A percentile compares a stretch with the other conserved stretches of the same genome.
Conservation (phyloP, 1,140 invertebrate genomes). For the Papilio polyxenes region DNA sequence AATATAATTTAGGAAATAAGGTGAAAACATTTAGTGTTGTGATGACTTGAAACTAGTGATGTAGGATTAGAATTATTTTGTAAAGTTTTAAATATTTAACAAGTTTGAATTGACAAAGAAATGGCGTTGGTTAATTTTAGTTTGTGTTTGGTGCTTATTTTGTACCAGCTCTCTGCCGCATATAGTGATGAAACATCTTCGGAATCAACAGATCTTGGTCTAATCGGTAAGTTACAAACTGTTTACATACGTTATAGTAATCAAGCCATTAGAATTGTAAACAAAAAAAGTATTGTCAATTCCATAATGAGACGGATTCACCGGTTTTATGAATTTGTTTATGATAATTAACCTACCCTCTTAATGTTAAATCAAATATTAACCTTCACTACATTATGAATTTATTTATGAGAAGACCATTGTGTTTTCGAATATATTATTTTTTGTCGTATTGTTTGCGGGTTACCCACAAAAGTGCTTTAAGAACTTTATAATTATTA, state of each 20-base stretch:
- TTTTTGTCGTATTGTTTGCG: background rate
- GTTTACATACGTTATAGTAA: slow-evolving; percentile 12
- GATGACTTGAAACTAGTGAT: slow-evolving; percentile 53
- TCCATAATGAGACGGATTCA: background rate
- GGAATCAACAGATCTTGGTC: slow-evolving; percentile 66
- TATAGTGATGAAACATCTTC: slow-evolving; percentile 67
- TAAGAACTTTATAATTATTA: background rate
- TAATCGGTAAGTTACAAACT: slow-evolving; percentile 58
- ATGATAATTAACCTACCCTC: slow-evolving; percentile 31
- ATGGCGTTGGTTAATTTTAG: slow-evolving; percentile 75
- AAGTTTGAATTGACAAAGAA: slow-evolving; percentile 65
- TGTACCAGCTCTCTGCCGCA: slow-evolving; percentile 68
- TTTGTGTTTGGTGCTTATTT: slow-evolving; percentile 69
- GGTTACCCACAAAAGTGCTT: background rate
- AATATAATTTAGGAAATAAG: slow-evolving; percentile 30
- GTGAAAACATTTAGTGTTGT: slow-evolving; percentile 48
- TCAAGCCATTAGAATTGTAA: slow-evolving; percentile 14
- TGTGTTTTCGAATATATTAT: background rate
- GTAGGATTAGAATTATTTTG: slow-evolving; percentile 54
- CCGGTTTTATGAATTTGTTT: slow-evolving; percentile 26
- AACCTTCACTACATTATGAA: slow-evolving; percentile 13
- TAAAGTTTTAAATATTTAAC: slow-evolving; percentile 60
- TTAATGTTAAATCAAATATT: slow-evolving; percentile 33
- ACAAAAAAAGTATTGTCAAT: background rate
- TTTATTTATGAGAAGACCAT: slow-evolving; percentile 6